These are phyloP conservation scores for Arctopsyche grandis DNA, from an alignment of 1,140 invertebrate genomes.

Conservation along the genomic window DNA sequence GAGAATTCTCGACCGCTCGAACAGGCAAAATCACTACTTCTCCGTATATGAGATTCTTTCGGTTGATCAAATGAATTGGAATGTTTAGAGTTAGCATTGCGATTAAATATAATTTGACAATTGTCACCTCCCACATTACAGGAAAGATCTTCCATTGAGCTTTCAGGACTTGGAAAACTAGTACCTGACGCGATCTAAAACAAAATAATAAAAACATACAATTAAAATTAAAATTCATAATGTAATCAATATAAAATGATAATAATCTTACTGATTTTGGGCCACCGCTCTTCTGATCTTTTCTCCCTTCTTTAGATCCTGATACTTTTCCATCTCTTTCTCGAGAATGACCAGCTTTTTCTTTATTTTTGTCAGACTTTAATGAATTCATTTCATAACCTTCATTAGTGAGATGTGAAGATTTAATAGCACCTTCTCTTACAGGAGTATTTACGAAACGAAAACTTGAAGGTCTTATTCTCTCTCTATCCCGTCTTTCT, in stretches of 20 bases:
- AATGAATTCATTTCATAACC: constrained; percentile 45
- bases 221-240: background rate
- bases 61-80: constrained; percentile 53
- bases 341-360: constrained; percentile 43
- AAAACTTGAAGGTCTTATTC: constrained; percentile 59
- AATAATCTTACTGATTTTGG: constrained; percentile 18
- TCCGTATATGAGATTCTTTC: constrained; percentile 50
- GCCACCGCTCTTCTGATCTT: constrained; percentile 2
- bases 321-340: constrained; percentile 43
- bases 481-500: constrained; percentile 50
- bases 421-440: constrained; percentile 32
- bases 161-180: constrained; percentile 57
- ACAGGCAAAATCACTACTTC: constrained; percentile 53
- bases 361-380: constrained; percentile 31
- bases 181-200: constrained; percentile 44
- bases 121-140: constrained; percentile 57
- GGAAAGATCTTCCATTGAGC: constrained; percentile 60
- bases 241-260: background rate
- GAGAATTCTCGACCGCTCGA: constrained; percentile 47
- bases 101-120: constrained; percentile 64
- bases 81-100: constrained; percentile 59
- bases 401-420: constrained; percentile 17
- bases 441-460: constrained; percentile 56
- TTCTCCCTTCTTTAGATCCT: constrained; percentile 40
- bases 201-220: constrained; percentile 2